phyloP scores from a whole-genome alignment of 2,797 vertebrate species.

The Lepus townsendii region DNA sequence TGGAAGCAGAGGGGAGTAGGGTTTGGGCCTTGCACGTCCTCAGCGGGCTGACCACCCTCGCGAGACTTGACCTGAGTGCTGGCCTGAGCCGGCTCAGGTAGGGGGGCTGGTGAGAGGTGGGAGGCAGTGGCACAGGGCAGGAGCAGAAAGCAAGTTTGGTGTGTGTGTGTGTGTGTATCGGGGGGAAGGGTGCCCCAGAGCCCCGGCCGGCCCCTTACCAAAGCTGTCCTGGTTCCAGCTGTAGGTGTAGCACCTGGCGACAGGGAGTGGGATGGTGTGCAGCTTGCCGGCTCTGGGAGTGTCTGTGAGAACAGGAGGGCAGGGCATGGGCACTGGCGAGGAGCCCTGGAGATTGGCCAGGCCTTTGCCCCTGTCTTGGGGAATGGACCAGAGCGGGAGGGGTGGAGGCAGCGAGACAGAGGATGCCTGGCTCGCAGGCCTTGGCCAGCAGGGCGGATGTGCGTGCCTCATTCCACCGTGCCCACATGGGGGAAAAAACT shows the following conservation, averaged over 20 bases:
- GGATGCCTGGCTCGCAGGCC: too few species aligned
- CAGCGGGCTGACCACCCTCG: too few species aligned
- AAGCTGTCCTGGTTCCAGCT: conserved; percentile 98
- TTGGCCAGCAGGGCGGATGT: background rate
- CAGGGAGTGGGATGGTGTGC: conserved; percentile 93
- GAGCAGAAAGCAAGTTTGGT: background rate
- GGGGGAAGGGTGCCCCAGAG: background rate
- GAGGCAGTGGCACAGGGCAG: background rate
- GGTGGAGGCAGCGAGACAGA: too few species aligned
- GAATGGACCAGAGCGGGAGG: background rate
- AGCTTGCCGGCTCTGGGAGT: conserved; percentile 87
- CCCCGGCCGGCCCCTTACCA: conserved; percentile 89
- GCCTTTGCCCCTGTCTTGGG: background rate
- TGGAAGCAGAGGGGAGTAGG: background rate
- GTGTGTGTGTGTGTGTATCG: too few species aligned
- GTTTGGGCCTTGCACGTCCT: too few species aligned
- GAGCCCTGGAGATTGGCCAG: background rate
- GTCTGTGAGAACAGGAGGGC: conserved; percentile 73
- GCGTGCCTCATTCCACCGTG: background rate
- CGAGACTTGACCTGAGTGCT: too few species aligned
- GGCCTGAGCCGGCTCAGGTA: background rate
- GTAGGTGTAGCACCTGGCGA: conserved; percentile 94
- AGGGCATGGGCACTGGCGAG: background rate
- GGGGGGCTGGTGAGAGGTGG: background rate
- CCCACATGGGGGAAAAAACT: background rate